Conservation (phyloP, 2,888 invertebrate genomes). For the Nebria brevicollis region DNA sequence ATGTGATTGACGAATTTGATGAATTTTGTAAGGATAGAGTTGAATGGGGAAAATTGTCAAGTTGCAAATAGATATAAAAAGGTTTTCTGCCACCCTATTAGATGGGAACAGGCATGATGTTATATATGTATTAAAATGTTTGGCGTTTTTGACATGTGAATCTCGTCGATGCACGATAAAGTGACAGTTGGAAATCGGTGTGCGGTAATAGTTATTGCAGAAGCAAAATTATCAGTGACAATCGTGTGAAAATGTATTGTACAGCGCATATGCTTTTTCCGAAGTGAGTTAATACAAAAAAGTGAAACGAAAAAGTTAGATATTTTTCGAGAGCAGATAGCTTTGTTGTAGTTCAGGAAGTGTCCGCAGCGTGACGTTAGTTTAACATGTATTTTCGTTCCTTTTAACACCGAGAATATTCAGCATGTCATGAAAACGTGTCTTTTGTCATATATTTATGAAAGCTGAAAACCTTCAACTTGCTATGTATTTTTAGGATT, state of each 20-base stretch:
- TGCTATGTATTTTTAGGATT: background rate
- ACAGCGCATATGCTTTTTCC: background rate
- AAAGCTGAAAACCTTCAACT: background rate
- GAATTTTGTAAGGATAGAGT: too few relatives aligned
- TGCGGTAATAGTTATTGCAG: background rate
- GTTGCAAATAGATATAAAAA: too few relatives aligned
- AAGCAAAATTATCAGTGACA: background rate
- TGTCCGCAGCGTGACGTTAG: slow-evolving; percentile 1
- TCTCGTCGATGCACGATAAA: background rate
- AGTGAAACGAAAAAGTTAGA: background rate
- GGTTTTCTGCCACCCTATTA: too few relatives aligned
- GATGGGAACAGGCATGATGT: too few relatives aligned
- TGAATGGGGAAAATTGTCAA: too few relatives aligned
- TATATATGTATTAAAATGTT: background rate
- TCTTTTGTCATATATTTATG: background rate
- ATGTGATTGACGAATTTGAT: too few relatives aligned
- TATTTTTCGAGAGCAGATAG: background rate
- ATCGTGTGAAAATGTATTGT: background rate
- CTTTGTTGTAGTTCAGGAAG: background rate
- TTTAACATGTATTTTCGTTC: background rate
- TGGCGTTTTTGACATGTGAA: background rate
- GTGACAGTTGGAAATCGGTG: background rate
- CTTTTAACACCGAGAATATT: background rate
- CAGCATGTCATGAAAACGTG: background rate
- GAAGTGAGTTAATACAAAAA: background rate